Evolutionary conservation across 2,113 vertebrate genomes (phyloP), one percentile per base, ranked within the genome.

Genomic region (Phodopus roborovskii): DNA sequence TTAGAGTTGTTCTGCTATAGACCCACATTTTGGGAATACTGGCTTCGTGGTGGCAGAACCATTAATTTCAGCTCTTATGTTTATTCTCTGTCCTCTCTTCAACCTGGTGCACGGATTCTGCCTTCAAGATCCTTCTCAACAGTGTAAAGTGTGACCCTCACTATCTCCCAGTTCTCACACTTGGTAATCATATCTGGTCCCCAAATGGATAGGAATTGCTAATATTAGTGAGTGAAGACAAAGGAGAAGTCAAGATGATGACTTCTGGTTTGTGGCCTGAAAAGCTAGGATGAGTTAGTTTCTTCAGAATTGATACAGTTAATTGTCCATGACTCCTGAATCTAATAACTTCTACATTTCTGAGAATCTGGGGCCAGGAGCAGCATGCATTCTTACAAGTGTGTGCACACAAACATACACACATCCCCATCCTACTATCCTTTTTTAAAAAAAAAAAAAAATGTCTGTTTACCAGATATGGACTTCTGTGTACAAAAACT

Each of bases 91-190:
- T 70, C 5, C 28, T 95, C 42, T 78, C 60, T 45, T 84, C 36
- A 74, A 33, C 33, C 68, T n/a, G 66, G 81, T 45, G 33, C 82
- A 3, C 62, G 56, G 1, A 60, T 9, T 90, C 79, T 82, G 81
- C 74, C 53, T 39, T 94, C 90, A 95, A 92, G 62, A 16, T 19
- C 50, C 20, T 60, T 58, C 39, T 36, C 53, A 64, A 9, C 9
- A 89, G 13, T 82, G 93, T 92, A 92, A 86, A 96, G n/a, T 58
- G 33, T 82, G 42, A 73, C 28, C 20, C 66, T 94, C 24, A 48
- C 17, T 36, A 77, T 28, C 71, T 83, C 5, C 22, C 30, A 20
- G 58, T 85, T 85, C 81, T 45, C 45, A 62, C 45, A 33, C 86
- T 92, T 83, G 42, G 62, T 60, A 39, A 39, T 85, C 36, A 58